phyloP scores from a whole-genome alignment of 2,797 vertebrate species.

The Myotis findleyi region DNA sequence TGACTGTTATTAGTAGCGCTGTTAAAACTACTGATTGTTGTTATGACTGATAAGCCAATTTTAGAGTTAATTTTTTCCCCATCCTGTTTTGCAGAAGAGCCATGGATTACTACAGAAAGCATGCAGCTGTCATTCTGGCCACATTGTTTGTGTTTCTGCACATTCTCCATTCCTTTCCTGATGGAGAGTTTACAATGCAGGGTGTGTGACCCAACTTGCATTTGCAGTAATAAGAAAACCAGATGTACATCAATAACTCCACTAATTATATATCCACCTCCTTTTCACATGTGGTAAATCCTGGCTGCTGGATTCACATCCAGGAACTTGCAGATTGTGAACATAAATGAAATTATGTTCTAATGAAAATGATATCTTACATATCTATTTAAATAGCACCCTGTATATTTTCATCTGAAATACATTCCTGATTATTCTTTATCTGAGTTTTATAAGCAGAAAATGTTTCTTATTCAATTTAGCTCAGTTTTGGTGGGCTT shows the following conservation, averaged over 20 bases:
- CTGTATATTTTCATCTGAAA: conserved; percentile 51
- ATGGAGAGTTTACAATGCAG: conserved; percentile 88
- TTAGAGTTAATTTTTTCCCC: background rate
- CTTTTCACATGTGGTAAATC: conserved; percentile 70
- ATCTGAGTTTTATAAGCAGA: conserved; percentile 59
- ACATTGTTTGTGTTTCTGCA: conserved; percentile 91
- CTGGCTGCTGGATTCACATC: conserved; percentile 38
- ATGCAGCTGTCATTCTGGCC: conserved; percentile 89
- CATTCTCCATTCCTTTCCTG: conserved; percentile 92
- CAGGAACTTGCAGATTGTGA: conserved; percentile 56
- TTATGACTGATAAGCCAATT: background rate
- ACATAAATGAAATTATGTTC: conserved; percentile 52
- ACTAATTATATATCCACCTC: conserved; percentile 47
- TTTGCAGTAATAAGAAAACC: conserved; percentile 55
- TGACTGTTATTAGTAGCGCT: background rate
- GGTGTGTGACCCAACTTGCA: conserved; percentile 90
- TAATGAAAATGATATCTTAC: conserved; percentile 35
- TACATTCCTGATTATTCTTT: conserved; percentile 50
- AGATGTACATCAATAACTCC: background rate
- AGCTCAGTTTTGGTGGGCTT: background rate
- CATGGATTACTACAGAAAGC: conserved; percentile 91
- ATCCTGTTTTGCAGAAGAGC: conserved; percentile 81
- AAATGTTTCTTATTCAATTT: conserved; percentile 40
- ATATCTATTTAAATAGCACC: conserved; percentile 39
- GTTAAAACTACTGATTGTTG: background rate